Evolutionary conservation across 2,888 invertebrate genomes (phyloP), one percentile per base, ranked within the genome.

Genomic region (Asteroscopus sphinx): DNA sequence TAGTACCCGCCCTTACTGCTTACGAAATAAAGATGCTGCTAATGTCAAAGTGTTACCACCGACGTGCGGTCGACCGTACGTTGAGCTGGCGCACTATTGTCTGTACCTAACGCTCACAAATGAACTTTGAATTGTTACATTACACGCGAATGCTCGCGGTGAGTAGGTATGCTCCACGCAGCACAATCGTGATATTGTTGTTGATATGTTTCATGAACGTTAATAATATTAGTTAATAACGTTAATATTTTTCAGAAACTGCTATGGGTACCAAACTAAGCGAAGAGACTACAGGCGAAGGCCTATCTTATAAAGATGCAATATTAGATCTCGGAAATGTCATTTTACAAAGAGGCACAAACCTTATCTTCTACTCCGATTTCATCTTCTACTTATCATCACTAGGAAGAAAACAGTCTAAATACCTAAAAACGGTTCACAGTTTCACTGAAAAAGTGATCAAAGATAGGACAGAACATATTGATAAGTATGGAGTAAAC

Each of bases 231-330:
- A 2, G 2, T 32, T 33, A 9, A 5, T n/a, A n/a, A 30, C 26
- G 32, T 45, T 2, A 17, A 6, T 36, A 82, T 12, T 2, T 80
- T 26, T 21, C 71, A 95, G 95, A 95, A 90, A 95, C 96, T 12
- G 96, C 97, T 8, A 96, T 97, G 96, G 97, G 97, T 1, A 94
- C 95, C 1, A 92, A 94, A 62, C 86, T 97, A n/a, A 89, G 93
- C 39, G 88, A 91, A 21, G 90, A 94, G 55, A 81, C 88, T 11
- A 79, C 83, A 3, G 65, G 73, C 0, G 69, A 65, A 33, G 93
- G 95, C 5, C 89, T 88, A 25, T 90, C 90, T 35, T 96, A 96
- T 77, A 95, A 96, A 39, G 77, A 92, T 7, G 93, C 95, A 26
- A 94, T 96, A 41, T 87, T 94, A 46, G 79, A 86, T 1, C 74